phyloP scores from a whole-genome alignment of 2,113 vertebrate genomes.

The Trochalopteron elliotii region DNA sequence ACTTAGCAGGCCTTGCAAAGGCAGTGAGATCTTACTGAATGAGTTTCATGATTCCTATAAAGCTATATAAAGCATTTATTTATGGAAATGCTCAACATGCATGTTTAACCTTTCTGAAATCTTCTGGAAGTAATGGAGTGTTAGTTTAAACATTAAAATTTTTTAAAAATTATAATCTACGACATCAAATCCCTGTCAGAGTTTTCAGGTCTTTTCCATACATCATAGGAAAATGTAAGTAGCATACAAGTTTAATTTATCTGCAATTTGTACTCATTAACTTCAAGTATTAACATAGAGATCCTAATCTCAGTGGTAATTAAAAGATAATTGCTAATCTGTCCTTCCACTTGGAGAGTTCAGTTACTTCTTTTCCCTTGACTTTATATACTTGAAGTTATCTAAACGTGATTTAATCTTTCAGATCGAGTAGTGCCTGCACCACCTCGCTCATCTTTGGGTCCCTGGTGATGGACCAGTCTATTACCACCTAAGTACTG shows the following conservation, averaged over 20 bases:
- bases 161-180: not conserved
- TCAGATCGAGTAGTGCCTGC: not conserved
- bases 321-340: not conserved
- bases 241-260: not conserved
- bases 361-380: not conserved
- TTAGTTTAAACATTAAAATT: not conserved
- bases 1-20: not conserved
- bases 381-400: not conserved
- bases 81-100: not conserved
- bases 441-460: not conserved
- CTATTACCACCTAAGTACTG: not conserved
- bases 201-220: not conserved
- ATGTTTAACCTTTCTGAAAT: not conserved
- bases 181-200: not conserved
- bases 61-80: not conserved
- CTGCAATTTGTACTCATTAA: constrained; percentile 26
- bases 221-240: not conserved
- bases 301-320: constrained; percentile 7
- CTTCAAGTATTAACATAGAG: not conserved
- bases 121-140: not conserved
- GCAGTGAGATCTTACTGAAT: not conserved
- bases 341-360: not conserved
- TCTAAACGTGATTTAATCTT: not conserved
- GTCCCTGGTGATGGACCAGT: not conserved
- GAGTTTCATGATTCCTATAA: not conserved